Conservation (phyloP, 2,113 vertebrate genomes). For the Tonatia bakeri region DNA sequence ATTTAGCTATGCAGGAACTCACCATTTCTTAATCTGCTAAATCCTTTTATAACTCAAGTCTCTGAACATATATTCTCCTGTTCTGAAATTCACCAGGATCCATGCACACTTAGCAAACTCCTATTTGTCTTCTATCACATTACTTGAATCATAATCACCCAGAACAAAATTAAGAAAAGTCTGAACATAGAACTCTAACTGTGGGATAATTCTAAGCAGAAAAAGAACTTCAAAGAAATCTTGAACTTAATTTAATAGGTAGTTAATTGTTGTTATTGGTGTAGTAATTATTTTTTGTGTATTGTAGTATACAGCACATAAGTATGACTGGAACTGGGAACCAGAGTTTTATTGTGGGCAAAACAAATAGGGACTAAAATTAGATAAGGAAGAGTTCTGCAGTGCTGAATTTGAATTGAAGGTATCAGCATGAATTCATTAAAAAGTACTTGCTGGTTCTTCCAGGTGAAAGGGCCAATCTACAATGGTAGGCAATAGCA, state of each 20-base stretch:
- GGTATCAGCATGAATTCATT: not conserved
- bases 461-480: not conserved
- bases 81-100: not conserved
- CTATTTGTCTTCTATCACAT: not conserved
- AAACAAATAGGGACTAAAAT: not conserved
- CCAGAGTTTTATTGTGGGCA: not conserved
- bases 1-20: not conserved
- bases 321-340: not conserved
- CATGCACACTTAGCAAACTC: not conserved
- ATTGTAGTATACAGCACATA: not conserved
- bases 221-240: constrained; percentile 19
- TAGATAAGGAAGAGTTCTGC: not conserved
- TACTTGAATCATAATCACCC: not conserved
- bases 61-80: not conserved
- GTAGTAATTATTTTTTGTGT: not conserved
- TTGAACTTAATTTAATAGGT: not conserved
- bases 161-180: constrained; percentile 6
- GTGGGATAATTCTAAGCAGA: constrained; percentile 4
- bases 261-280: not conserved
- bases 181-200: not conserved
- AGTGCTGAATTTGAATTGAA: not conserved
- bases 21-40: not conserved
- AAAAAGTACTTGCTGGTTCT: not conserved
- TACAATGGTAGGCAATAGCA: not conserved
- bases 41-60: not conserved